These are phyloP conservation scores for Zoanthus solanderi DNA, from an alignment of 92 coral and sea anemone genomes.

Conservation along the genomic window DNA sequence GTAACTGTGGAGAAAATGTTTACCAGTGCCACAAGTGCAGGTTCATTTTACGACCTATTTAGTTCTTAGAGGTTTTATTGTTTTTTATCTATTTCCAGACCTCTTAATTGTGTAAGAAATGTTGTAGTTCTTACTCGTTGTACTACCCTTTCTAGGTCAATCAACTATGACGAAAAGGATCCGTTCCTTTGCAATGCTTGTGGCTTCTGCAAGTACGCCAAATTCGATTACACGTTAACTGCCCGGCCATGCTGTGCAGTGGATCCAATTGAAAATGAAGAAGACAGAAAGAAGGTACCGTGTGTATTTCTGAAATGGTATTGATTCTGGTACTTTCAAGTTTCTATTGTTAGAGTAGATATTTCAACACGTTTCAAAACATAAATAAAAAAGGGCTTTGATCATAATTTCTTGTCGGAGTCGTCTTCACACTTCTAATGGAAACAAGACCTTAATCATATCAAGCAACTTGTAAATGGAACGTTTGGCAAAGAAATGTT, in stretches of 20 bases:
- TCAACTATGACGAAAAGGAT: slow-evolving; percentile 97
- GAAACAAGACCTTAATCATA: too few species aligned
- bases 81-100: neutral
- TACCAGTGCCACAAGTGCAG: slow-evolving; percentile 99
- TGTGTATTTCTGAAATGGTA: neutral
- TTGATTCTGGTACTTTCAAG: too few species aligned
- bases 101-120: neutral
- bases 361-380: too few species aligned
- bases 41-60: slow-evolving; percentile 41
- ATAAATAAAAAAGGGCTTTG: too few species aligned
- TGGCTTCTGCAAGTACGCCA: slow-evolving; percentile 99
- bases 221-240: slow-evolving; percentile 97
- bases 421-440: neutral
- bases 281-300: slow-evolving; percentile 93
- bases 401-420: neutral
- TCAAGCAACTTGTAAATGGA: too few species aligned
- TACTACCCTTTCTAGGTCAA: slow-evolving; percentile 68
- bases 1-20: slow-evolving; percentile 99
- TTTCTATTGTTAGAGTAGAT: too few species aligned
- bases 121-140: neutral
- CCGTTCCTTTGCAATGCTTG: slow-evolving; percentile 99
- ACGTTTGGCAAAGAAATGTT: neutral
- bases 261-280: slow-evolving; percentile 98
- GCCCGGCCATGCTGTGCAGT: slow-evolving; percentile 99
- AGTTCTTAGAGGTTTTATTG: neutral